A percentile compares a stretch with the other conserved stretches of the same genome.
Evolutionary conservation across 2,797 vertebrate genomes (phyloP).

Genomic region (Lepidocolaptes lacrymiger): DNA sequence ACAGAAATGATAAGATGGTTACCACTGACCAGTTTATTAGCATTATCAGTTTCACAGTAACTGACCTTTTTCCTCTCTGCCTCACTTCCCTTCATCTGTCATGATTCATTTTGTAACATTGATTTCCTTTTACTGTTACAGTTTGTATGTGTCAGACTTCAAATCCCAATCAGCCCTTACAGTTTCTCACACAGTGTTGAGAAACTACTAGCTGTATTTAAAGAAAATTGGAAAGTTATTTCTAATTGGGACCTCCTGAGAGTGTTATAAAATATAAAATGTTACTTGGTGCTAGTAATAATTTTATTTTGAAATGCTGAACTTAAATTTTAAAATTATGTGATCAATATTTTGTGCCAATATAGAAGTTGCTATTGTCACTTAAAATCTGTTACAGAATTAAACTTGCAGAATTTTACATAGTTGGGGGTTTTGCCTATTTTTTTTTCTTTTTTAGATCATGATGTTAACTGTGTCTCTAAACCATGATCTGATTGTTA

Average conservation of each 20-base stretch:
- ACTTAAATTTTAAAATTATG: not conserved
- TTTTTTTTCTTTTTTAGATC: not conserved
- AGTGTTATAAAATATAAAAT: not conserved
- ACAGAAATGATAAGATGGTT: slow-evolving; percentile 37
- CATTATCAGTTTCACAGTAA: slow-evolving; percentile 58
- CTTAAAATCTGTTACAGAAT: not conserved
- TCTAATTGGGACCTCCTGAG: not conserved
- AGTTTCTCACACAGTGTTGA: not conserved
- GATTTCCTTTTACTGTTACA: slow-evolving; percentile 54
- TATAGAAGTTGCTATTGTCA: not conserved
- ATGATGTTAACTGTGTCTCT: not conserved
- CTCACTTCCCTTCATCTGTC: slow-evolving; percentile 34
- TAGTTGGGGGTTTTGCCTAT: too few relatives aligned
- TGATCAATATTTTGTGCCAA: not conserved
- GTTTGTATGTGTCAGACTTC: slow-evolving; percentile 29
- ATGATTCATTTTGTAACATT: slow-evolving; percentile 59
- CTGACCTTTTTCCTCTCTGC: slow-evolving; percentile 43
- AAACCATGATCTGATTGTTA: not conserved
- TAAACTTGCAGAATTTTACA: not conserved
- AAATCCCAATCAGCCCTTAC: slow-evolving; percentile 26
- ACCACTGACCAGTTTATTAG: slow-evolving; percentile 57
- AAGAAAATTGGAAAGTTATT: not conserved
- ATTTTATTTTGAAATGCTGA: not conserved
- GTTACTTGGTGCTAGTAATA: not conserved
- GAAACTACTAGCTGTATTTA: not conserved